phyloP scores from a whole-genome alignment of 2,888 invertebrate genomes.

The Phrixothrix hirtus region DNA sequence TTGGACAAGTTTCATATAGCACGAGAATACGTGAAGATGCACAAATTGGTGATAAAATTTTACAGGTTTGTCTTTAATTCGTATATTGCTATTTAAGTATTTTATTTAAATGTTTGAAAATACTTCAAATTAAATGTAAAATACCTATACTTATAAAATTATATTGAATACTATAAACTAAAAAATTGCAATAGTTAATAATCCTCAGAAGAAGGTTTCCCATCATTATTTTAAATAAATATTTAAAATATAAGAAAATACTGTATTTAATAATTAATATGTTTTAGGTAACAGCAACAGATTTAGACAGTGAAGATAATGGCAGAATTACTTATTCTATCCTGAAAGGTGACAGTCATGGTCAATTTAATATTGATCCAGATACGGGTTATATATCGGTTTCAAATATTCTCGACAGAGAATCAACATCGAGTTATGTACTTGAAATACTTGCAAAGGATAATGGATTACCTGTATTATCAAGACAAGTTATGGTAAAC shows the following conservation, averaged over 20 bases:
- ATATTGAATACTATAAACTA: too few relatives aligned
- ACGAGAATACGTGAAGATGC: conserved; percentile 81
- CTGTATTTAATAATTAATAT: conserved; percentile 5
- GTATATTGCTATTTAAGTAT: too few relatives aligned
- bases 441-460: conserved; percentile 83
- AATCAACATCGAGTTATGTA: conserved; percentile 74
- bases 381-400: conserved; percentile 78
- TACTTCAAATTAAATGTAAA: too few relatives aligned
- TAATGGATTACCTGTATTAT: conserved; percentile 75
- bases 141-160: too few relatives aligned
- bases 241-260: too few relatives aligned
- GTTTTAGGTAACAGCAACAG: conserved; percentile 73
- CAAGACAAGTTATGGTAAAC: conserved; percentile 72
- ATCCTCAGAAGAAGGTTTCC: too few relatives aligned
- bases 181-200: too few relatives aligned
- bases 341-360: conserved; percentile 73
- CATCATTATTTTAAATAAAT: too few relatives aligned
- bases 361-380: conserved; percentile 78
- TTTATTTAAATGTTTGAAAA: too few relatives aligned
- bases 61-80: conserved; percentile 63
- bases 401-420: conserved; percentile 77
- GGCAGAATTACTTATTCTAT: conserved; percentile 79
- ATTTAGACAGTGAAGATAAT: conserved; percentile 82
- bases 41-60: conserved; percentile 68
- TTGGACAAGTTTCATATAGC: conserved; percentile 75